These are phyloP conservation scores for Acestrorhynchus altus DNA, from an alignment of 2,797 vertebrate genomes.

Conservation along the genomic window DNA sequence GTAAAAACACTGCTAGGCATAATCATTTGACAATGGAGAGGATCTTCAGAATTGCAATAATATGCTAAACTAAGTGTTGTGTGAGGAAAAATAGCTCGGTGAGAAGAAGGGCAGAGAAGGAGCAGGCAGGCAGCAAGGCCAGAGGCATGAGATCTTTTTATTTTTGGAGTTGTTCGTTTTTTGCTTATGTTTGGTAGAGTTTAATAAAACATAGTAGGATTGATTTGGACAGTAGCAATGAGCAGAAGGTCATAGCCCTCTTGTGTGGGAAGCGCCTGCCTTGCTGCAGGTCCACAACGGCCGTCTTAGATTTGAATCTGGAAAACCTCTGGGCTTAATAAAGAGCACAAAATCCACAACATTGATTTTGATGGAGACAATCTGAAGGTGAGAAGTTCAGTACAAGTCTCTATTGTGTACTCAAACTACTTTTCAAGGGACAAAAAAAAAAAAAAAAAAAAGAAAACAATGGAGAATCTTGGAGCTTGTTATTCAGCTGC, in stretches of 20 bases:
- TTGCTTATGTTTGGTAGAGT: conserved; percentile 3
- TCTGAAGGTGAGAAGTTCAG: conserved; percentile 38
- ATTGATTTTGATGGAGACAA: conserved; percentile 35
- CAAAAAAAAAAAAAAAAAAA: conserved; percentile 15
- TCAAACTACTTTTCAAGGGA: conserved; percentile 26
- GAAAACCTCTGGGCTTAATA: conserved; percentile 54
- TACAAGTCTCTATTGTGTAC: conserved; percentile 30
- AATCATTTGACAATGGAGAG: neutral
- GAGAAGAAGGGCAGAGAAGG: neutral
- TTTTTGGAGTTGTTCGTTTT: conserved; percentile 13
- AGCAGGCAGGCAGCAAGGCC: neutral
- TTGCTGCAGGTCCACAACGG: conserved; percentile 22
- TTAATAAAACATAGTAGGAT: conserved; percentile 30
- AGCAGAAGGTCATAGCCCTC: conserved; percentile 56
- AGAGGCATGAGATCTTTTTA: neutral
- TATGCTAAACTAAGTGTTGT: too few relatives aligned
- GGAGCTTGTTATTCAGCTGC: conserved; percentile 41
- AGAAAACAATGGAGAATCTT: conserved; percentile 20
- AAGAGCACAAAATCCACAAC: conserved; percentile 51
- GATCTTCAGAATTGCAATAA: neutral
- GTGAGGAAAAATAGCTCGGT: neutral
- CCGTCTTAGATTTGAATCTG: conserved; percentile 44
- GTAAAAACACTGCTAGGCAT: neutral
- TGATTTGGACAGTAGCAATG: conserved; percentile 42
- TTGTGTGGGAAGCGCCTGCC: conserved; percentile 37